phyloP scores from a whole-genome alignment of 1,140 invertebrate species.

The Dendrolimus punctatus region DNA sequence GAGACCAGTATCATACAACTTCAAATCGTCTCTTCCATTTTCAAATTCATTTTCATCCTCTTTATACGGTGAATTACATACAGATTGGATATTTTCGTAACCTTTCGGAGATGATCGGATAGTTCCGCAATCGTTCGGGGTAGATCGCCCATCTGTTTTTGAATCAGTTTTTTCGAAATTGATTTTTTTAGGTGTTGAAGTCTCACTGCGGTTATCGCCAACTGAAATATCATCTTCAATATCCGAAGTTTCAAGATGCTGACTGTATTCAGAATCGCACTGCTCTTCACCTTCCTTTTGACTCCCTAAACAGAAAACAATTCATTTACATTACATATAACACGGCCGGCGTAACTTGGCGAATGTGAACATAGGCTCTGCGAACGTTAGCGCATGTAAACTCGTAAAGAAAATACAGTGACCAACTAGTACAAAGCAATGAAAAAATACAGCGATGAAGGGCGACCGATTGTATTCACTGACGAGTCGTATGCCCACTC shows the following conservation, averaged over 20 bases:
- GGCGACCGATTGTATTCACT: no score
- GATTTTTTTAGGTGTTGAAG: conserved; percentile 42
- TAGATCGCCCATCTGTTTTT: conserved; percentile 29
- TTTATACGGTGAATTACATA: conserved; percentile 38
- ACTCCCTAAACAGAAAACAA: no score
- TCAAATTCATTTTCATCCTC: conserved; percentile 55
- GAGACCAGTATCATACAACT: conserved; percentile 51
- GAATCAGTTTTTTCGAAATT: conserved; percentile 23
- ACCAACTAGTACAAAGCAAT: no score
- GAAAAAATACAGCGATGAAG: no score
- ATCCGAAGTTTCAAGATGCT: conserved; percentile 42
- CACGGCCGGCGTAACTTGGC: no score
- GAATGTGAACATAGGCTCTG: no score
- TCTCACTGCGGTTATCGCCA: conserved; percentile 57
- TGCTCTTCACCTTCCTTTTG: conserved; percentile 22
- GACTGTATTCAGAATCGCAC: conserved; percentile 25
- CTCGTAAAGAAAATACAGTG: no score
- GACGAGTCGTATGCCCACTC: no score
- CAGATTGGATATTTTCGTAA: conserved; percentile 19
- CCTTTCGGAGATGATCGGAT: conserved; percentile 34
- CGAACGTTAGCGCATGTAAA: no score
- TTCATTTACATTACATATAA: no score
- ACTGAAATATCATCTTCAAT: conserved; percentile 63
- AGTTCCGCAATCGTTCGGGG: conserved; percentile 38
- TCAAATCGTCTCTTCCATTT: conserved; percentile 42